phyloP scores from a whole-genome alignment of 2,888 invertebrate genomes.

The Acrocyrtus sp. region DNA sequence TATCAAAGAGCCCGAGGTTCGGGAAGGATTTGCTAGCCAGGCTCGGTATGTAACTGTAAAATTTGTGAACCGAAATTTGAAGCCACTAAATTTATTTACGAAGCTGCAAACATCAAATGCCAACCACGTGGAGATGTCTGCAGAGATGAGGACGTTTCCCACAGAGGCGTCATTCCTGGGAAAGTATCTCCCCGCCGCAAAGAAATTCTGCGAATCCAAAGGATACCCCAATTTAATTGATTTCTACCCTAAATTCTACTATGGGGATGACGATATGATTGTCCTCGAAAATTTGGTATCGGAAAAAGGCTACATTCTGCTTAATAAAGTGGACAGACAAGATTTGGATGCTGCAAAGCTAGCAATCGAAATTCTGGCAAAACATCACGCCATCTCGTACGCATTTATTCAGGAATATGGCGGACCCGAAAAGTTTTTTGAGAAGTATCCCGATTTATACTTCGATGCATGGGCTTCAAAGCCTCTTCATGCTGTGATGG shows the following conservation, averaged over 20 bases:
- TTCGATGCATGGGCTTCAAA: background rate
- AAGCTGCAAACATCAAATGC: slow-evolving; percentile 23
- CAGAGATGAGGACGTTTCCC: slow-evolving; percentile 32
- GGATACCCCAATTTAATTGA: slow-evolving; percentile 33
- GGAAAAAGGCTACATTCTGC: slow-evolving; percentile 35
- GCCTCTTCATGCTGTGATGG: background rate
- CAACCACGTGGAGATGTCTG: slow-evolving; percentile 4
- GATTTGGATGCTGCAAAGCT: slow-evolving; percentile 41
- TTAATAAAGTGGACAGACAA: slow-evolving; percentile 26
- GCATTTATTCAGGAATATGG: background rate
- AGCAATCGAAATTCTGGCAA: slow-evolving; percentile 8
- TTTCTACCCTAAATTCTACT: slow-evolving; percentile 47
- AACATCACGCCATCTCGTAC: slow-evolving; percentile 10
- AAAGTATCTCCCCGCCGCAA: slow-evolving; percentile 34
- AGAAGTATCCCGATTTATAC: slow-evolving; percentile 8
- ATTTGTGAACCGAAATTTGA: slow-evolving; percentile 17
- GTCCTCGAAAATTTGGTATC: slow-evolving; percentile 45
- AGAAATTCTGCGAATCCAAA: slow-evolving; percentile 29
- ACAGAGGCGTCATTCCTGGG: slow-evolving; percentile 47
- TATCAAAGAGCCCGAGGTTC: slow-evolving; percentile 15
- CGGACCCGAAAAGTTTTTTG: slow-evolving; percentile 10
- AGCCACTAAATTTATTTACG: slow-evolving; percentile 46
- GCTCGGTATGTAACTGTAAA: slow-evolving; percentile 33
- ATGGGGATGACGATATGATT: slow-evolving; percentile 38
- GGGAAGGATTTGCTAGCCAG: slow-evolving; percentile 34